A percentile compares a stretch with the other conserved stretches of the same genome.
phyloP scores from a whole-genome alignment of 2,113 vertebrate species.

The Psephotus haematonotus region DNA sequence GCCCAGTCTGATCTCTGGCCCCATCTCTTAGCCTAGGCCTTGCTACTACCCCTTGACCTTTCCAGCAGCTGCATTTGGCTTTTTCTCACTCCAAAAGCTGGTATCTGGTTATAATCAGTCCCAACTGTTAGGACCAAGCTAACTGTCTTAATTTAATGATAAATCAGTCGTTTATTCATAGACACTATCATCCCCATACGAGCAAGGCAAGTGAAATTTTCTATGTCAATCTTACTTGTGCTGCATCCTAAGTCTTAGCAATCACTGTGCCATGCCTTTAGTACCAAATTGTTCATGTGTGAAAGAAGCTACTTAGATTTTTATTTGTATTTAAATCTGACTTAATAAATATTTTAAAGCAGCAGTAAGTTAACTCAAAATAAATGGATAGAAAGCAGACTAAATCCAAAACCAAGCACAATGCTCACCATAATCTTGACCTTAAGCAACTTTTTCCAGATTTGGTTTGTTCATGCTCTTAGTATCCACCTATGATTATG shows the following conservation, averaged over 20 bases:
- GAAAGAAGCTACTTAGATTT: background rate
- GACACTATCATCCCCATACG: background rate
- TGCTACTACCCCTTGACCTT: background rate
- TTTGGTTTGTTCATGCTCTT: background rate
- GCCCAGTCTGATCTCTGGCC: background rate
- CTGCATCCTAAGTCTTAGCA: background rate
- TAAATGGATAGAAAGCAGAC: background rate
- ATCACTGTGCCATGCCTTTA: background rate
- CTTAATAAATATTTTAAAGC: slow-evolving; percentile 22
- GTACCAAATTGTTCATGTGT: background rate
- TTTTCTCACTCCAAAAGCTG: background rate
- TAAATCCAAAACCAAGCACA: background rate
- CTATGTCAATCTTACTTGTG: background rate
- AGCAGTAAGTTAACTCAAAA: background rate
- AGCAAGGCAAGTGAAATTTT: background rate
- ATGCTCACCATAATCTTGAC: background rate
- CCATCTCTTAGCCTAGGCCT: background rate
- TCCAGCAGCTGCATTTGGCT: background rate
- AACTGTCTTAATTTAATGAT: background rate
- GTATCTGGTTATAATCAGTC: background rate
- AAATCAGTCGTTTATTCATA: background rate
- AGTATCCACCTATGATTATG: background rate
- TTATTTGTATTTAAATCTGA: background rate
- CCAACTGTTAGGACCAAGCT: background rate
- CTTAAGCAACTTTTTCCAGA: background rate